Evolutionary conservation across 2,113 vertebrate species (phyloP), one percentile per base, ranked within the genome.

Genomic region (Oncorhynchus kisutch): DNA sequence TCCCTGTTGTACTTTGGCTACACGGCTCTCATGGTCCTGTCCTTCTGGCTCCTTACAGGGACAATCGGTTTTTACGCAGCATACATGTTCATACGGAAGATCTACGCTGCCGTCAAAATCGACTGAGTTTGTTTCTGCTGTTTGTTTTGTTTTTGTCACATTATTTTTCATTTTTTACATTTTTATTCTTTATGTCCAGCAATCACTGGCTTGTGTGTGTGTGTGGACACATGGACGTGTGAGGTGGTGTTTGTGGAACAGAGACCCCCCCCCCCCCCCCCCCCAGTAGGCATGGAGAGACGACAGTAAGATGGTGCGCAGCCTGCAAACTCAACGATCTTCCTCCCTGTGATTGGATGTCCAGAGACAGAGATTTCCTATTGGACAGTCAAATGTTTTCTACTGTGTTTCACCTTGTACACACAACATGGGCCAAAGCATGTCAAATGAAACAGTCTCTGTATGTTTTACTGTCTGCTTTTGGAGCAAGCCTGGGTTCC

Each of bases 31-130:
- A 99, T 99, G 97, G 97, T 99, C 66, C 82, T 99, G 77, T 98
- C 98, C 59, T 99, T 99, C 94, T 99, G 98, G 98, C 95, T 99
- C 79, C 95, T 99, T 59, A 99, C 97, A 0, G 98, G 98, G 78
- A 99, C 98, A 24, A 98, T 99, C 2, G 98, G 98, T 74, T 99
- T 99, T 93, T 99, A 99, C 67, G 98, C 98, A 62, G 97, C 97
- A 75, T 99, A 99, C 93, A 96, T 99, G 96, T 99, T 99, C 34
- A 97, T 99, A 77, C 90, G 97, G 75, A 99, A 98, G 88, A 99
- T 99, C 89, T 99, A 99, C 0, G 97, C 97, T 0, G 98, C 97
- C 0, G 98, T 99, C 82, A 99, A 99, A 89, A 99, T 99, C 76
- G 98, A 99, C 95, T 99, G 94, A 99, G 70, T 25, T 25, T 5